Conservation (phyloP, 2,888 invertebrate genomes). For the Epsilonema sp. region DNA sequence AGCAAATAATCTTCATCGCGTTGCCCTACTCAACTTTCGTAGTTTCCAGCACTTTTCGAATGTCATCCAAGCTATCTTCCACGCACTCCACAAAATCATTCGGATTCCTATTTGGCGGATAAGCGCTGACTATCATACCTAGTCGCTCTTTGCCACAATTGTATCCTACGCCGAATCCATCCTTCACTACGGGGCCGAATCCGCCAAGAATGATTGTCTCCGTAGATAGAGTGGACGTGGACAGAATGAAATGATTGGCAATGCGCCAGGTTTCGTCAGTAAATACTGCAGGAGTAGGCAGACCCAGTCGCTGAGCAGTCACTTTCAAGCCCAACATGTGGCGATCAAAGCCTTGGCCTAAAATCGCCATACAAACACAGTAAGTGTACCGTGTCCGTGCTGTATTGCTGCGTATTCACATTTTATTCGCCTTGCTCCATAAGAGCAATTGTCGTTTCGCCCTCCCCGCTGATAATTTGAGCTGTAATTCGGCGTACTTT, state of each 20-base stretch:
- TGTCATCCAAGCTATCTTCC: slow-evolving; percentile 49
- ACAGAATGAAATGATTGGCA: slow-evolving; percentile 70
- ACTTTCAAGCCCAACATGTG: slow-evolving; percentile 71
- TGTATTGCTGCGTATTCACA: no score
- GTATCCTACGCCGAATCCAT: slow-evolving; percentile 83
- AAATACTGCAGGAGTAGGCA: slow-evolving; percentile 42
- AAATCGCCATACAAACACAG: no score
- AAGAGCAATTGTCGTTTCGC: no score
- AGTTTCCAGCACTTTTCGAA: slow-evolving; percentile 34
- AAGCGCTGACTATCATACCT: slow-evolving; percentile 62
- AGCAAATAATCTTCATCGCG: no score
- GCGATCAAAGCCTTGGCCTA: slow-evolving; percentile 81
- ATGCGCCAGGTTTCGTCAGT: slow-evolving; percentile 52
- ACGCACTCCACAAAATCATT: slow-evolving; percentile 49
- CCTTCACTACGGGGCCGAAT: slow-evolving; percentile 71
- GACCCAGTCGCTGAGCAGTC: slow-evolving; percentile 38
- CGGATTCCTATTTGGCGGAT: slow-evolving; percentile 49
- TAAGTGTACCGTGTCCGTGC: no score
- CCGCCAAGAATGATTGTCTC: slow-evolving; percentile 67
- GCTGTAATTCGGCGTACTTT: no score
- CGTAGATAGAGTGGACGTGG: slow-evolving; percentile 78
- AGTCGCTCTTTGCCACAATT: slow-evolving; percentile 59
- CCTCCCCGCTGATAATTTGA: no score
- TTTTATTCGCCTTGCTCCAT: no score
- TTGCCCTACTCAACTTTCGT: no score